These are phyloP conservation scores for Trissoscelio sp. DNA, from an alignment of 2,888 invertebrate genomes.

Conservation along the genomic window DNA sequence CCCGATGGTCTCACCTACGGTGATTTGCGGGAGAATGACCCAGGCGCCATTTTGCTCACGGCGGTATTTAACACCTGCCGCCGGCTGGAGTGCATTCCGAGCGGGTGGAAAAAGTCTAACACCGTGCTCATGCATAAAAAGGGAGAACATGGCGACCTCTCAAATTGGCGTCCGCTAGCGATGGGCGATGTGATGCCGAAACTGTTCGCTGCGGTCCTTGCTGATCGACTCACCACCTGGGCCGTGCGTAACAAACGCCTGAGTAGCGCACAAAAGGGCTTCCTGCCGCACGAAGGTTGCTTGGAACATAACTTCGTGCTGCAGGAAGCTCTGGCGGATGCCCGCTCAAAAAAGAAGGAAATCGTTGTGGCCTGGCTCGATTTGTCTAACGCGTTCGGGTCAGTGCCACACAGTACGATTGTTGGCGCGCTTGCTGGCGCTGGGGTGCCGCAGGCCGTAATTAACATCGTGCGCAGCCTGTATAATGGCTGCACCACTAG, in stretches of 20 bases:
- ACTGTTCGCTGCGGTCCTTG: slow-evolving; percentile 53
- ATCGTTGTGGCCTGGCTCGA: slow-evolving; percentile 79
- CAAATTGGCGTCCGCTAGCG: slow-evolving; percentile 77
- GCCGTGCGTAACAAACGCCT: slow-evolving; percentile 71
- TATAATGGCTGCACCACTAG: slow-evolving; percentile 56
- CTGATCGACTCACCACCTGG: slow-evolving; percentile 56
- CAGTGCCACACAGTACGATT: slow-evolving; percentile 77
- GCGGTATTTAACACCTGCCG: slow-evolving; percentile 65
- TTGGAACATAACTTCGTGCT: slow-evolving; percentile 79
- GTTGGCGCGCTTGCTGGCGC: slow-evolving; percentile 60
- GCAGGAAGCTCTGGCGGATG: slow-evolving; percentile 73
- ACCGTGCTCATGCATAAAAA: slow-evolving; percentile 68
- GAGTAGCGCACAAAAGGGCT: slow-evolving; percentile 78
- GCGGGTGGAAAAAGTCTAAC: slow-evolving; percentile 58
- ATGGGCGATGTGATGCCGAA: slow-evolving; percentile 69
- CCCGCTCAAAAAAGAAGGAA: slow-evolving; percentile 52
- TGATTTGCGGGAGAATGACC: slow-evolving; percentile 66
- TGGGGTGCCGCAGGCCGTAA: slow-evolving; percentile 38
- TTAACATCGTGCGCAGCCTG: slow-evolving; percentile 47
- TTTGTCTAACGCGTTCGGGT: slow-evolving; percentile 80
- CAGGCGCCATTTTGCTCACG: slow-evolving; percentile 50
- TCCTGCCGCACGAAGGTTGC: slow-evolving; percentile 77
- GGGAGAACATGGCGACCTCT: slow-evolving; percentile 54
- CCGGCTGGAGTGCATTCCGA: slow-evolving; percentile 54
- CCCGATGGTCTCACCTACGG: slow-evolving; percentile 63